phyloP scores from a whole-genome alignment of 2,797 vertebrate genomes.

The Peromyscus aztecus region DNA sequence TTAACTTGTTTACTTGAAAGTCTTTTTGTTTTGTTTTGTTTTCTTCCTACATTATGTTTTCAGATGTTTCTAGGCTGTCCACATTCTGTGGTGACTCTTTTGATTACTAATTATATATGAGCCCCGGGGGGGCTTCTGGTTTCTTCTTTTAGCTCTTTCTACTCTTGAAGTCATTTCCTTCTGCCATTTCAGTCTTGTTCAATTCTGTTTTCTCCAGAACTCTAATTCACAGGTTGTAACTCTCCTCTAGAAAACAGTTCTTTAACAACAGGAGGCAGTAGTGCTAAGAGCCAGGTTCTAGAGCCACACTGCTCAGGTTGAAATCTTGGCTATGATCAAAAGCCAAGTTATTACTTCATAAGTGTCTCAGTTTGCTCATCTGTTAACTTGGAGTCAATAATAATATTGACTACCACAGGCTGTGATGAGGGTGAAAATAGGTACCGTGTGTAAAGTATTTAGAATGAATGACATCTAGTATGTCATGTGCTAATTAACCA shows the following conservation, averaged over 20 bases:
- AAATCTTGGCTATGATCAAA: not conserved
- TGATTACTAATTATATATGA: constrained; percentile 36
- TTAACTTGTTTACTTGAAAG: constrained; percentile 51
- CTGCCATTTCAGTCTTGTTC: constrained; percentile 32
- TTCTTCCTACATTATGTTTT: constrained; percentile 23
- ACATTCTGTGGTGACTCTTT: not conserved
- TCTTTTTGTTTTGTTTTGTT: not conserved
- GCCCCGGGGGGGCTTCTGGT: not conserved
- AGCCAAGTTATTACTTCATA: not conserved
- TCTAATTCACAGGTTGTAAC: not conserved
- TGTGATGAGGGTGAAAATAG: not conserved
- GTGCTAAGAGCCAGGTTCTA: not conserved
- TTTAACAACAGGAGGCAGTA: not conserved
- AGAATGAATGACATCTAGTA: not conserved
- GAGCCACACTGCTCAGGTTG: not conserved
- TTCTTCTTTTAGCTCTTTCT: constrained; percentile 56
- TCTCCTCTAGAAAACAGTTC: not conserved
- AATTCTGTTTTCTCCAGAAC: constrained; percentile 15
- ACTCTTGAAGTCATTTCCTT: constrained; percentile 34
- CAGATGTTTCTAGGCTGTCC: constrained; percentile 42
- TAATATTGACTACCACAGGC: not conserved
- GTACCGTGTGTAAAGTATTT: not conserved
- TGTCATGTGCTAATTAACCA: not conserved
- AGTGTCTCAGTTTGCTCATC: constrained; percentile 30
- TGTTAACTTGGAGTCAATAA: not conserved